These are phyloP conservation scores for Grus americana DNA, from an alignment of 2,113 vertebrate genomes.

Conservation along the genomic window DNA sequence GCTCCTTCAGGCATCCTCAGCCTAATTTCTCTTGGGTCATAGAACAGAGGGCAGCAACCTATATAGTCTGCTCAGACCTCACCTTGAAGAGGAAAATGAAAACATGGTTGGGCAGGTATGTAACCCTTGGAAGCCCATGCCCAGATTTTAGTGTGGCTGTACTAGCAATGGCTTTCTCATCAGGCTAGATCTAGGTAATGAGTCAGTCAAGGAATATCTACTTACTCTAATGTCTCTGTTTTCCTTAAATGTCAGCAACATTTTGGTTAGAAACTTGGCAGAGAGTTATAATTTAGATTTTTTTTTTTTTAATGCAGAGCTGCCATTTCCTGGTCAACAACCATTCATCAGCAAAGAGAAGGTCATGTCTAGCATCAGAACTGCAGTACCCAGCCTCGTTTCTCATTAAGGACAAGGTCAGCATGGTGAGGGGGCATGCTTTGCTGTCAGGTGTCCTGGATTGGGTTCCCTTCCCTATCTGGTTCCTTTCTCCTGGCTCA, in stretches of 20 bases:
- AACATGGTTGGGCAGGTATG: not conserved
- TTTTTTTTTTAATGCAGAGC: not conserved
- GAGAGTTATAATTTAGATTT: not conserved
- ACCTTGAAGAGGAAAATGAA: not conserved
- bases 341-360: not conserved
- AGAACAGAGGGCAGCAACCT: not conserved
- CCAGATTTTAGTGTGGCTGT: not conserved
- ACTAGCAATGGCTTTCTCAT: not conserved
- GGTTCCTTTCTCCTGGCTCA: not conserved
- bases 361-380: not conserved
- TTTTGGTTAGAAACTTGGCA: not conserved
- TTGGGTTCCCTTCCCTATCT: not conserved
- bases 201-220: not conserved
- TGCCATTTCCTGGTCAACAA: not conserved
- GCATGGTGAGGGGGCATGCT: fast-evolving
- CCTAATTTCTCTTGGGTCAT: not conserved
- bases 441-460: not conserved
- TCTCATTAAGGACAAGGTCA: not conserved
- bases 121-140: not conserved
- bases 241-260: not conserved
- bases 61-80: not conserved
- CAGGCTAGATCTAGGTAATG: not conserved
- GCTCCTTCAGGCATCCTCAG: not conserved
- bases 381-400: not conserved
- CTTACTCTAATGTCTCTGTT: not conserved